A percentile compares a stretch with the other conserved stretches of the same genome.
Evolutionary conservation across 2,113 vertebrate species (phyloP).

Genomic region (Macquaria australasica): DNA sequence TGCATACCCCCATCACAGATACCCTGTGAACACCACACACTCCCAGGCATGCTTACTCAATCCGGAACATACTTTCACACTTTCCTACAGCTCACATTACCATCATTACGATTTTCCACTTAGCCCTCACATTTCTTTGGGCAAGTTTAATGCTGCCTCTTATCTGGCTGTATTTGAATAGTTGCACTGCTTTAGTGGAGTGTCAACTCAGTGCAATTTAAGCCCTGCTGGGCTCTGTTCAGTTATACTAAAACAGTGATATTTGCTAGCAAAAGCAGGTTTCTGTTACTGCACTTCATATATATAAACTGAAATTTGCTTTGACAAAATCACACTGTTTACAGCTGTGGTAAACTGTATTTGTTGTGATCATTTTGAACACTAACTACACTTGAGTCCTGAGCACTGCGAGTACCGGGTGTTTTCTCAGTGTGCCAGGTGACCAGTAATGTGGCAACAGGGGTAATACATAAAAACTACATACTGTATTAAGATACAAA

Average conservation of each 20-base stretch:
- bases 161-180: slow-evolving; percentile 12
- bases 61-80: slow-evolving; percentile 7
- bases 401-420: background rate
- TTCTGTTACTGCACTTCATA: background rate
- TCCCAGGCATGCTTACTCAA: slow-evolving; percentile 15
- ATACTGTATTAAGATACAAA: slow-evolving; percentile 11
- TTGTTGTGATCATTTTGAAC: slow-evolving; percentile 20
- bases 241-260: background rate
- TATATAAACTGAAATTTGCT: background rate
- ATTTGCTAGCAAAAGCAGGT: background rate
- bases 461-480: background rate
- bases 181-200: slow-evolving; percentile 4
- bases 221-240: background rate
- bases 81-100: slow-evolving; percentile 25
- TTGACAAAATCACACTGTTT: background rate
- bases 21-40: slow-evolving; percentile 42
- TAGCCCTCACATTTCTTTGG: slow-evolving; percentile 10
- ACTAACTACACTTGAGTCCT: background rate
- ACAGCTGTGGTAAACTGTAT: background rate
- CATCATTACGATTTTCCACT: slow-evolving; percentile 34
- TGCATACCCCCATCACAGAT: slow-evolving; percentile 52
- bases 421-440: background rate
- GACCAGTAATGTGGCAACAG: background rate
- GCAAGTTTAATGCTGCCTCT: slow-evolving; percentile 30
- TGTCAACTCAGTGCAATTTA: slow-evolving; percentile 17